phyloP scores from a whole-genome alignment of 1,140 invertebrate species.

The Bilobella aurantiaca region DNA sequence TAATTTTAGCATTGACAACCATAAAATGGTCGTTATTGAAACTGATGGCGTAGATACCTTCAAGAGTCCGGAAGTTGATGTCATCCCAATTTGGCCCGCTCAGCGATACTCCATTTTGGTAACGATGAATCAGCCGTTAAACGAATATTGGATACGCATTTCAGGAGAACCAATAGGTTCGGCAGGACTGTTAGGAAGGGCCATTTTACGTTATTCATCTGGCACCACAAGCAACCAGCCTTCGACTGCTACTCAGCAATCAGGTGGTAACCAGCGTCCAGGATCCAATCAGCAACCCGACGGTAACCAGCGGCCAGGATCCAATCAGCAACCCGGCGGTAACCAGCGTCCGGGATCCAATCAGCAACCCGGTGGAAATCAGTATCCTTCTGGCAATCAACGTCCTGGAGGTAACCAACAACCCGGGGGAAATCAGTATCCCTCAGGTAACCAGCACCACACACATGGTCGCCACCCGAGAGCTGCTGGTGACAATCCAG shows the following conservation, averaged over 20 bases:
- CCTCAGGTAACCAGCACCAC: background rate
- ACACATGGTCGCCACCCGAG: background rate
- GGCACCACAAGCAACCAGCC: background rate
- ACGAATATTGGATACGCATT: constrained; percentile 1
- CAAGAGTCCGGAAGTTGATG: constrained; percentile 1
- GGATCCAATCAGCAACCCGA: no score
- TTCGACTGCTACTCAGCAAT: no score
- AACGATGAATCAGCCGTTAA: background rate
- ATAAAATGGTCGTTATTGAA: constrained; percentile 13
- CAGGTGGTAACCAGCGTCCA: no score
- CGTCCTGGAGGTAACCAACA: no score
- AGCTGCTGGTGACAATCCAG: background rate
- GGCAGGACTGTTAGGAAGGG: background rate
- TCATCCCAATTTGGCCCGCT: constrained; percentile 5
- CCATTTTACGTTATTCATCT: background rate
- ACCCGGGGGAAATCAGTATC: no score
- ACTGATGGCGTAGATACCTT: constrained; percentile 14
- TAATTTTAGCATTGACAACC: constrained; percentile 21
- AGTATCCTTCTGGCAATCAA: no score
- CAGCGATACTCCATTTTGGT: constrained; percentile 22
- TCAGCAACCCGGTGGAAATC: no score
- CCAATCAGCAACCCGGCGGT: no score
- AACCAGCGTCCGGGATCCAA: no score
- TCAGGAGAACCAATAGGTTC: background rate
- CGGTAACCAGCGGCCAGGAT: background rate